A percentile compares a stretch with the other conserved stretches of the same genome.
These are phyloP conservation scores for Drosophila sturtevanti DNA, from an alignment of 1,140 invertebrate species.

Conservation along the genomic window DNA sequence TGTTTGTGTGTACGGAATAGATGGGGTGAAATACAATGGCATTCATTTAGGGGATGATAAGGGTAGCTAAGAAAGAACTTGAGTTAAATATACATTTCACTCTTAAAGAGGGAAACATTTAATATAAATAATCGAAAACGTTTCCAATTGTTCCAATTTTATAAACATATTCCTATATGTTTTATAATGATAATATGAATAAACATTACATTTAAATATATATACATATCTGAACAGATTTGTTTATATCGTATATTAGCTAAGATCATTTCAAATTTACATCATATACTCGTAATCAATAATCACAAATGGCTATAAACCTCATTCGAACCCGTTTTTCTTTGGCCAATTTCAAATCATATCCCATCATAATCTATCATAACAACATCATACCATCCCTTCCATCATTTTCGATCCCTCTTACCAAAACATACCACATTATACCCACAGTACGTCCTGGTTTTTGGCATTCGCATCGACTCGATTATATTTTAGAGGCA, in stretches of 20 bases:
- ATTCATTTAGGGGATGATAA: conserved; percentile 56
- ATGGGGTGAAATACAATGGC: conserved; percentile 48
- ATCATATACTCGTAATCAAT: no score
- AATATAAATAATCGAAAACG: background rate
- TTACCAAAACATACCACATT: background rate
- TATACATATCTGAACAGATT: background rate
- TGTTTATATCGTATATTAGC: no score
- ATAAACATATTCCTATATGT: no score
- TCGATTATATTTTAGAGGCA: conserved; percentile 76
- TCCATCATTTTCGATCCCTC: background rate
- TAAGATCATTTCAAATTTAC: no score
- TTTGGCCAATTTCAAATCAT: background rate
- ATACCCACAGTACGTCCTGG: background rate
- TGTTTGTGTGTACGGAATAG: conserved; percentile 19
- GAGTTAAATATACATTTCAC: conserved; percentile 16
- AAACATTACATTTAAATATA: background rate
- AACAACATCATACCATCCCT: background rate
- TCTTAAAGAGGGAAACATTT: conserved; percentile 1
- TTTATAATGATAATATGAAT: background rate
- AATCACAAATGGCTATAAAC: background rate
- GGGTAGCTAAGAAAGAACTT: conserved; percentile 5
- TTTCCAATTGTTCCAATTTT: no score
- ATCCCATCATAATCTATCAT: conserved; percentile 1
- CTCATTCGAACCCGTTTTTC: background rate
- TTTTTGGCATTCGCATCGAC: conserved; percentile 30